Evolutionary conservation across 2,113 vertebrate species (phyloP).

Genomic region (Upupa epops): DNA sequence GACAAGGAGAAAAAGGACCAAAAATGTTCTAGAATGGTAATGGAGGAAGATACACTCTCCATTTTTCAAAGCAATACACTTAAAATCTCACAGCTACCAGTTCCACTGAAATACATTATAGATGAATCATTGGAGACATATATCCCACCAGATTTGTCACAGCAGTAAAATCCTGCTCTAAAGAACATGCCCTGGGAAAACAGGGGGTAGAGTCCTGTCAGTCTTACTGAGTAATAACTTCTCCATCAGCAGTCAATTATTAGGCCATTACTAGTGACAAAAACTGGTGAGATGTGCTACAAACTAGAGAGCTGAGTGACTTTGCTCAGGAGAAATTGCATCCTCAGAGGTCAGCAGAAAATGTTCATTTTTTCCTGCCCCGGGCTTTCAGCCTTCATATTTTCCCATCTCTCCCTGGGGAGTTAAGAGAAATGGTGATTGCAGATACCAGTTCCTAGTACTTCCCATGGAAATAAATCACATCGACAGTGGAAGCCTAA

Average conservation of each 20-base stretch:
- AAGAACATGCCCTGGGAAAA: background rate
- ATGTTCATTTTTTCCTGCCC: background rate
- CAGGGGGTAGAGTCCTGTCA: background rate
- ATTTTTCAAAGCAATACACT: background rate
- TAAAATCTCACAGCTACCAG: background rate
- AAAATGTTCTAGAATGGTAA: background rate
- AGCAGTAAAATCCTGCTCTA: conserved; percentile 9
- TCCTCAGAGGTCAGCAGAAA: background rate
- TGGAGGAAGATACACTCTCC: background rate
- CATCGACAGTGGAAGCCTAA: background rate
- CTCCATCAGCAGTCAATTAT: conserved; percentile 51
- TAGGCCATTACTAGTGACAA: conserved; percentile 25
- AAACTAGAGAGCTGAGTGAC: background rate
- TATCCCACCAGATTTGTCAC: conserved; percentile 13
- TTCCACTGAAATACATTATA: background rate
- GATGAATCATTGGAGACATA: background rate
- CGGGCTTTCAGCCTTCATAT: background rate
- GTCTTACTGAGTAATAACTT: conserved; percentile 10
- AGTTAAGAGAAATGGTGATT: background rate
- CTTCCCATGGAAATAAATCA: background rate
- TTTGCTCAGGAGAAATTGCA: background rate
- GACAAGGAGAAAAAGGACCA: background rate
- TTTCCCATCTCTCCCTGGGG: background rate
- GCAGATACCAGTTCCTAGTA: background rate
- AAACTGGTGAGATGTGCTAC: background rate